These are phyloP conservation scores for Eulithis prunata DNA, from an alignment of 2,888 invertebrate species.

Conservation along the genomic window DNA sequence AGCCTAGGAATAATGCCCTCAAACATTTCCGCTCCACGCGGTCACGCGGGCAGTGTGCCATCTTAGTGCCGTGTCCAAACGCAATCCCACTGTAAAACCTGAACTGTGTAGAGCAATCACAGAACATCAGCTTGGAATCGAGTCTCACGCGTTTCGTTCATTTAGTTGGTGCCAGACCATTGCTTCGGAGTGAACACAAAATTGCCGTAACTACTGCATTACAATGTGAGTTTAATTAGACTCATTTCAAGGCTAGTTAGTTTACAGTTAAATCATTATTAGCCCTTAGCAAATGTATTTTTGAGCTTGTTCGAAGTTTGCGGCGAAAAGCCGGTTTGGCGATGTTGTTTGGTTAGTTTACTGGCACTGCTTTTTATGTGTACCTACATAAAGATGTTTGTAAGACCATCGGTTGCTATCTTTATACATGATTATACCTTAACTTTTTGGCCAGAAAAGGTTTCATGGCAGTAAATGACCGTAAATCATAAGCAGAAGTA, in stretches of 20 bases:
- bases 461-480: too few relatives aligned
- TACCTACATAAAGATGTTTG: neutral
- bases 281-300: constrained; percentile 2
- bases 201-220: neutral
- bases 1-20: too few relatives aligned
- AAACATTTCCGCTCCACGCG: too few relatives aligned
- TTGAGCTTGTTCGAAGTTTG: constrained; percentile 1
- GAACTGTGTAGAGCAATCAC: constrained; percentile 25
- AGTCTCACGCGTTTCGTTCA: neutral
- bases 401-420: too few relatives aligned
- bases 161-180: constrained; percentile 25
- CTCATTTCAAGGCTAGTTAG: neutral
- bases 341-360: constrained; percentile 10
- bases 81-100: constrained; percentile 26
- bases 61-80: too few relatives aligned
- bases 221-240: constrained; percentile 14
- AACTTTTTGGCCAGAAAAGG: too few relatives aligned
- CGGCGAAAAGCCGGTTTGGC: constrained; percentile 15
- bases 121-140: constrained; percentile 1
- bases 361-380: neutral
- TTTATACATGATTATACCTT: too few relatives aligned
- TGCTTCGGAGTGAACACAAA: constrained; percentile 7
- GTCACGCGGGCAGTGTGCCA: too few relatives aligned
- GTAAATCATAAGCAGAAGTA: too few relatives aligned
- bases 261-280: too few relatives aligned